Percentiles rank a stretch among this genome's conserved stretches.
phyloP scores from a whole-genome alignment of 2,888 invertebrate genomes.

The Biston betularia region DNA sequence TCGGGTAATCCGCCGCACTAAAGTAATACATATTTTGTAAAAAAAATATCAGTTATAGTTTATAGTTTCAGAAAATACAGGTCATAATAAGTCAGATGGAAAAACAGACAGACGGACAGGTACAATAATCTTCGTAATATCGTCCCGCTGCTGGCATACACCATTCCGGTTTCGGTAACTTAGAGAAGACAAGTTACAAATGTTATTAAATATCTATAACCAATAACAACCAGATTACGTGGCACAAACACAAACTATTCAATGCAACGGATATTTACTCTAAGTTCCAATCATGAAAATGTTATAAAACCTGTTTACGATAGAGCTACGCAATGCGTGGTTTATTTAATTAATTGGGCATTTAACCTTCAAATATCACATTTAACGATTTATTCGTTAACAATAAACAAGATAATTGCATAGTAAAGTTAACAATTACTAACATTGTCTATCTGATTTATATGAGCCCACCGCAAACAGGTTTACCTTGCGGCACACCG shows the following conservation, averaged over 20 bases:
- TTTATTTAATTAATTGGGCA: constrained; percentile 27
- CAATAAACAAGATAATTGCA: constrained; percentile 46
- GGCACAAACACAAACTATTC: constrained; percentile 2
- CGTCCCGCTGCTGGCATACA: no score
- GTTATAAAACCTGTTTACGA: constrained; percentile 27
- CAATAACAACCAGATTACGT: background rate
- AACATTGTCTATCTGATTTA: constrained; percentile 53
- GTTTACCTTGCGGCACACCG: constrained; percentile 61
- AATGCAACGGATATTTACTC: constrained; percentile 18
- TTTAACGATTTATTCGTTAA: constrained; percentile 45
- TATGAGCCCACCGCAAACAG: constrained; percentile 54
- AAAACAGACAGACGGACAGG: no score
- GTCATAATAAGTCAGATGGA: no score
- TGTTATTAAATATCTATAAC: background rate
- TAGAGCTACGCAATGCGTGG: constrained; percentile 18
- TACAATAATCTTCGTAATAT: no score
- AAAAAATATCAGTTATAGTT: no score
- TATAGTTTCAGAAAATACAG: no score
- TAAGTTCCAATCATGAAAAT: constrained; percentile 23
- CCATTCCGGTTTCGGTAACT: no score
- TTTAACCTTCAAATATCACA: constrained; percentile 32
- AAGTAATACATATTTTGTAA: no score
- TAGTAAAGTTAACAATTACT: constrained; percentile 41
- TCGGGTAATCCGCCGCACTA: no score
- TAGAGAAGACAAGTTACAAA: background rate